Evolutionary conservation across 2,888 invertebrate species (phyloP).

Genomic region (Notocelia uddmanniana): DNA sequence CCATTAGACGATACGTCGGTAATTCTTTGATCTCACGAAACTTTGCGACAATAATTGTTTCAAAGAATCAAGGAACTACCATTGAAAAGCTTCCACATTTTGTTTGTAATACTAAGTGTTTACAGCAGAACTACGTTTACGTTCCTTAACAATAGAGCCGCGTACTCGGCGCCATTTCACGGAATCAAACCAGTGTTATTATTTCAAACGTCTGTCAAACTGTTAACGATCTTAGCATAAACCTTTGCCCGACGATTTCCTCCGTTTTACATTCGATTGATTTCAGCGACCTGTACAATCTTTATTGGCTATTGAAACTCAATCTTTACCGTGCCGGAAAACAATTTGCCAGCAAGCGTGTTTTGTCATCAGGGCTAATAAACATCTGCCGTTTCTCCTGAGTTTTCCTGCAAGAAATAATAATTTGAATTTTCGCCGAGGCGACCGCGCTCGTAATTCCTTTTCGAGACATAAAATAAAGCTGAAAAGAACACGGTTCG

Average conservation of each 20-base stretch:
- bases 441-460: slow-evolving; percentile 57
- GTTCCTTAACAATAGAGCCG: slow-evolving; percentile 40
- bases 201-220: slow-evolving; percentile 68
- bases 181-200: slow-evolving; percentile 59
- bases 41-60: slow-evolving; percentile 26
- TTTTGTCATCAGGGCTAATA: slow-evolving; percentile 73
- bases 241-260: slow-evolving; percentile 57
- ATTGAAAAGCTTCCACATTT: slow-evolving; percentile 35
- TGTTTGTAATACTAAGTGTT: slow-evolving; percentile 31
- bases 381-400: slow-evolving; percentile 61
- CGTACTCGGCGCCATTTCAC: slow-evolving; percentile 30
- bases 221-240: slow-evolving; percentile 50
- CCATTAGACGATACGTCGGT: slow-evolving; percentile 1
- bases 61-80: slow-evolving; percentile 12
- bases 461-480: slow-evolving; percentile 71
- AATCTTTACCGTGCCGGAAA: slow-evolving; percentile 81
- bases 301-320: slow-evolving; percentile 76
- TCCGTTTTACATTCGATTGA: slow-evolving; percentile 59
- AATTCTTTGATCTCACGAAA: slow-evolving; percentile 28
- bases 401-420: slow-evolving; percentile 50
- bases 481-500: slow-evolving; percentile 66
- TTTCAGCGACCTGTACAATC: slow-evolving; percentile 52
- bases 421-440: slow-evolving; percentile 51
- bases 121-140: slow-evolving; percentile 36
- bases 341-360: slow-evolving; percentile 70